Evolutionary conservation across 1,140 invertebrate genomes (phyloP).

Genomic region (Aphelinus certus): DNA sequence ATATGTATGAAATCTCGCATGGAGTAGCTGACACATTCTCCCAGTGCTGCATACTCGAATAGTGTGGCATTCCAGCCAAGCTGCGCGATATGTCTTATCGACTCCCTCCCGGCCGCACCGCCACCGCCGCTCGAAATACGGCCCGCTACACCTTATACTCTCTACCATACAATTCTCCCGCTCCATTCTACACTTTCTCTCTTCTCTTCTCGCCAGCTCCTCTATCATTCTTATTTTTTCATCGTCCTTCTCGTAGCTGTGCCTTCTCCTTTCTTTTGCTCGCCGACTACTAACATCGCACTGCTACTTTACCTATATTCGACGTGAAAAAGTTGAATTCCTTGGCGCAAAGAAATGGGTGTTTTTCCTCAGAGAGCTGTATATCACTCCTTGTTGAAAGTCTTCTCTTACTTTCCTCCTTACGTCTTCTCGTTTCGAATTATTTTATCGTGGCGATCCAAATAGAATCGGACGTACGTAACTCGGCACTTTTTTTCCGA

Average conservation of each 20-base stretch:
- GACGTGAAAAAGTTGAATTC: neutral
- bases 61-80: neutral
- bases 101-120: neutral
- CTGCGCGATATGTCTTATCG: slow-evolving; percentile 13
- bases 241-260: neutral
- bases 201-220: no score
- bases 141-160: neutral
- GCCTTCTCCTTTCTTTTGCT: neutral
- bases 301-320: neutral
- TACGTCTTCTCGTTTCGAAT: neutral
- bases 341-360: neutral
- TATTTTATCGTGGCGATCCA: neutral
- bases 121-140: neutral
- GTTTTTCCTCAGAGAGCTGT: neutral
- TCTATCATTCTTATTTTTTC: neutral
- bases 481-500: no score
- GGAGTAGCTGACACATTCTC: no score
- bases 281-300: neutral
- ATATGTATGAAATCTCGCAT: no score
- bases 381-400: slow-evolving; percentile 5
- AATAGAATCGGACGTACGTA: no score
- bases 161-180: neutral
- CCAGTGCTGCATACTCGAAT: neutral
- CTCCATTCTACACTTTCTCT: neutral
- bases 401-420: neutral